Percentiles rank a stretch among this genome's conserved stretches.
Evolutionary conservation across 2,888 invertebrate genomes (phyloP).

Genomic region (Cryptus armator): DNA sequence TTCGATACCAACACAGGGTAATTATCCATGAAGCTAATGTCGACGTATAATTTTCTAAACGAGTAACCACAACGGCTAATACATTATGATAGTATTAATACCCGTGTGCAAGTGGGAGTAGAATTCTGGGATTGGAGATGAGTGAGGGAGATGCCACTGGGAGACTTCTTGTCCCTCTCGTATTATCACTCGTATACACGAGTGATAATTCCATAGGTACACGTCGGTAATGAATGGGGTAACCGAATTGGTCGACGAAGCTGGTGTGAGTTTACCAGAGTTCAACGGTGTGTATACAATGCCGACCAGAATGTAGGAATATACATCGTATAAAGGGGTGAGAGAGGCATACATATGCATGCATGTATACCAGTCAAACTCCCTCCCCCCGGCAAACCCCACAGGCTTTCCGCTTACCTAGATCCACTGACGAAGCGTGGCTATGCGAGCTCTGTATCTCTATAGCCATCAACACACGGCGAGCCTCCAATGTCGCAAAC

Average conservation of each 20-base stretch:
- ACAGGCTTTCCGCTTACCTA: constrained; percentile 64
- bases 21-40: no score
- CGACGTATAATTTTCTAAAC: no score
- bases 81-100: no score
- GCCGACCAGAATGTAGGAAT: constrained; percentile 51
- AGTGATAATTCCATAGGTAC: constrained; percentile 63
- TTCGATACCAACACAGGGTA: no score
- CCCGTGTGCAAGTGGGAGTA: no score
- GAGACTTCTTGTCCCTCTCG: constrained; percentile 34
- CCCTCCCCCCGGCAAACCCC: not conserved
- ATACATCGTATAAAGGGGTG: constrained; percentile 1
- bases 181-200: constrained; percentile 9
- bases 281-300: constrained; percentile 53
- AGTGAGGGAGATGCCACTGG: no score
- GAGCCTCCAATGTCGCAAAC: constrained; percentile 37
- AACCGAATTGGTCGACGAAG: constrained; percentile 56
- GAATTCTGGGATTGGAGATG: no score
- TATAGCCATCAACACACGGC: constrained; percentile 3
- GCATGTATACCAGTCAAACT: constrained; percentile 32
- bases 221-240: constrained; percentile 63
- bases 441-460: constrained; percentile 15
- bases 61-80: no score
- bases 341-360: constrained; percentile 34
- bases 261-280: constrained; percentile 51
- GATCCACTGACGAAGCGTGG: constrained; percentile 60